A percentile compares a stretch with the other conserved stretches of the same genome.
These are phyloP conservation scores for Plumapathes pennacea DNA, from an alignment of 92 coral and sea anemone species.

Conservation along the genomic window DNA sequence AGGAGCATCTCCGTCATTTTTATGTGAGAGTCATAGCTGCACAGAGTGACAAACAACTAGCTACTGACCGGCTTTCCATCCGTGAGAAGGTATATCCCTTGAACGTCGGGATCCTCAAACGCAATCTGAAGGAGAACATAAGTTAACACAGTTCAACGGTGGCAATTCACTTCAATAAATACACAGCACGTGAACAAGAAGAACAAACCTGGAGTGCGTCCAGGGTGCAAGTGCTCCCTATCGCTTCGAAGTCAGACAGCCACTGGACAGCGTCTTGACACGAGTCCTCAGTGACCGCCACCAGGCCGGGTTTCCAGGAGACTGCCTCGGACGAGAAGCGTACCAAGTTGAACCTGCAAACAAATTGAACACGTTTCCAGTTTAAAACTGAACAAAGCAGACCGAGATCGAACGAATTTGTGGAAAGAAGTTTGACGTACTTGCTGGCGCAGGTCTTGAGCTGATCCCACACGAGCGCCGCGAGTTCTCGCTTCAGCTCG, in stretches of 20 bases:
- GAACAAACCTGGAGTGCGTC: constrained; percentile 69
- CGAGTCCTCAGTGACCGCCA: constrained; percentile 66
- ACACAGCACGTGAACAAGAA: neutral
- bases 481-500: constrained; percentile 82
- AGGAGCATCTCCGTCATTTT: neutral
- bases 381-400: neutral
- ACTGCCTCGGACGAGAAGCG: constrained; percentile 86
- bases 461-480: constrained; percentile 97
- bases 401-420: neutral
- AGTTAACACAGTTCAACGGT: too few species aligned
- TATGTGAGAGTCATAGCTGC: neutral
- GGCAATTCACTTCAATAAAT: too few species aligned
- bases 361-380: neutral
- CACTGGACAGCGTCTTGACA: constrained; percentile 97
- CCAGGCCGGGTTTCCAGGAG: constrained; percentile 74
- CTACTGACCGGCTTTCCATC: constrained; percentile 96
- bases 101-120: constrained; percentile 81
- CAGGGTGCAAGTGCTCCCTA: constrained; percentile 84
- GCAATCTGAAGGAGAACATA: constrained; percentile 67
- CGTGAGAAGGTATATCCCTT: constrained; percentile 92
- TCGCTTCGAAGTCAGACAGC: constrained; percentile 83
- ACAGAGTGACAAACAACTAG: neutral
- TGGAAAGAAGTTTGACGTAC: constrained; percentile 61
- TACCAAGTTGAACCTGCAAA: constrained; percentile 76
- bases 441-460: constrained; percentile 66